Percentiles rank a stretch among this genome's conserved stretches.
Conservation (phyloP, 2,113 vertebrate genomes). For the Aptenodytes patagonicus region DNA sequence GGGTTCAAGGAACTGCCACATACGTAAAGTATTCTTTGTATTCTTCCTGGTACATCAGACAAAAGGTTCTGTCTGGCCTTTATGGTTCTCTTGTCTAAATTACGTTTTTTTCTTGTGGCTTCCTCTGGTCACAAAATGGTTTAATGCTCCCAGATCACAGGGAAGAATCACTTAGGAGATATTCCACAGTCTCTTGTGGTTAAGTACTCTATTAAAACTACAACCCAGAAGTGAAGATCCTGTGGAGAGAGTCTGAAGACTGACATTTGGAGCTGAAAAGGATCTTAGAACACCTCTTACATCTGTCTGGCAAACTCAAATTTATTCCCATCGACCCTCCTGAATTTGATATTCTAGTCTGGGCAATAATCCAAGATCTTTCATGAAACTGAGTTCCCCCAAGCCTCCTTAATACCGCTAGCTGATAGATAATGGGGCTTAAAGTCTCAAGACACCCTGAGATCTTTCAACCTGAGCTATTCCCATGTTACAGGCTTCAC, state of each 20-base stretch:
- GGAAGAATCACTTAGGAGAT: background rate
- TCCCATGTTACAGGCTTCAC: background rate
- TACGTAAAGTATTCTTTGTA: background rate
- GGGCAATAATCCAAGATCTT: background rate
- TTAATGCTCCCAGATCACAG: background rate
- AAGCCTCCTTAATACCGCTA: background rate
- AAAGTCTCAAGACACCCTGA: background rate
- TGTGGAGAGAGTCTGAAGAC: background rate
- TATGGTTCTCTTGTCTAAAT: background rate
- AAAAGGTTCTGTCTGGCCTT: background rate
- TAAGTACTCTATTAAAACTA: slow-evolving; percentile 30
- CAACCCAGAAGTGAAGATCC: background rate
- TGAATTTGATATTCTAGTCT: background rate
- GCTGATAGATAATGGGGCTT: background rate
- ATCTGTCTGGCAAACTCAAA: background rate
- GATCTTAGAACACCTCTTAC: slow-evolving; percentile 9
- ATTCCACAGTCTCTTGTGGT: background rate
- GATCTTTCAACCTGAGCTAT: background rate
- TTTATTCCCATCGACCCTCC: background rate
- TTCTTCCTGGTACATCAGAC: background rate
- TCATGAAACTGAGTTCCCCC: background rate
- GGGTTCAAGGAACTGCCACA: background rate
- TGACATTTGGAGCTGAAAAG: background rate
- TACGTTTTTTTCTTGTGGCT: background rate
- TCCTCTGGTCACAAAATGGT: background rate